Percentiles rank a stretch among this genome's conserved stretches.
Conservation (phyloP, 2,888 invertebrate species). For the Diaprepes abbreviatus region DNA sequence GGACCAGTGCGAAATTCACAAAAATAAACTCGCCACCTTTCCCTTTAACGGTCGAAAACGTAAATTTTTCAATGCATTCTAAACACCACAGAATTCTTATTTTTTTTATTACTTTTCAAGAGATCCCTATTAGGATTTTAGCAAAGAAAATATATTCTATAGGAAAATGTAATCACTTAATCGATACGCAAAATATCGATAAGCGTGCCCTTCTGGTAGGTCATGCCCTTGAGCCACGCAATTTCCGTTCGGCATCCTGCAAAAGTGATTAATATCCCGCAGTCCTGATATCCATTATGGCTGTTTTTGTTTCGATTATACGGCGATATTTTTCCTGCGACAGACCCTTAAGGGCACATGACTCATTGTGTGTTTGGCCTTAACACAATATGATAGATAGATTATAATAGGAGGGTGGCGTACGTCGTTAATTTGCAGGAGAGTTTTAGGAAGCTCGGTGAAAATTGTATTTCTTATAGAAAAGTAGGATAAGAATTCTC, state of each 20-base stretch:
- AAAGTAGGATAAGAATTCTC: no score
- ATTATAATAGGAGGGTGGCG: constrained; percentile 14
- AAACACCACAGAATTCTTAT: background rate
- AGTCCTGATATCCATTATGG: constrained; percentile 37
- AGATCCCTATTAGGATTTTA: no score
- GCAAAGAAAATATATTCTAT: no score
- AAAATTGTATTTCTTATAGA: no score
- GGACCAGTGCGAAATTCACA: no score
- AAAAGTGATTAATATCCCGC: constrained; percentile 36
- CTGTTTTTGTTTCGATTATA: constrained; percentile 39
- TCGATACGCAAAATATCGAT: background rate
- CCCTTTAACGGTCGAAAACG: no score
- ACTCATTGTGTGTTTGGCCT: constrained; percentile 31
- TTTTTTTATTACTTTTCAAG: background rate
- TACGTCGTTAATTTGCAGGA: constrained; percentile 5
- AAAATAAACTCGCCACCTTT: no score
- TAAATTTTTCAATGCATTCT: no score
- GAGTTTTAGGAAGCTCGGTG: background rate
- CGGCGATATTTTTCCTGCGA: constrained; percentile 33
- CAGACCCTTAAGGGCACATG: constrained; percentile 27
- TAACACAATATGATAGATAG: constrained; percentile 21
- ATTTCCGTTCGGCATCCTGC: constrained; percentile 38
- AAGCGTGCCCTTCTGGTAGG: background rate
- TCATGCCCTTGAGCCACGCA: constrained; percentile 17
- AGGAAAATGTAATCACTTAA: no score